Conservation (phyloP, 2,113 vertebrate species). For the Apaloderma vittatum region DNA sequence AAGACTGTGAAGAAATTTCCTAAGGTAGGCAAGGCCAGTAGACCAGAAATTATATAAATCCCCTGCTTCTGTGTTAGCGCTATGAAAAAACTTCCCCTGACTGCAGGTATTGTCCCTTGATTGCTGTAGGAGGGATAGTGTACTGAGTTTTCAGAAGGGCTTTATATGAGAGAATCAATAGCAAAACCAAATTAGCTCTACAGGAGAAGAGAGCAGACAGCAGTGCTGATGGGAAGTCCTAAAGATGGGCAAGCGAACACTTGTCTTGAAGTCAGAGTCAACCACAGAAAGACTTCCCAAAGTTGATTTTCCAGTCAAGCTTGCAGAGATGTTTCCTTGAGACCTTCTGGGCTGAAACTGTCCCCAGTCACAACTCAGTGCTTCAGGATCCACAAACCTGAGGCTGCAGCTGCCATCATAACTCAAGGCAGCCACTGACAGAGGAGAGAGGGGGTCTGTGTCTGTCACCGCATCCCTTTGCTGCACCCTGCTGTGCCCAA, state of each 20-base stretch:
- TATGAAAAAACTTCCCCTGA: background rate
- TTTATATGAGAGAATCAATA: background rate
- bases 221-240: background rate
- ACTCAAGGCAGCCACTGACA: background rate
- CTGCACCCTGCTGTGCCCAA: accelerated
- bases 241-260: background rate
- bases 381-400: background rate
- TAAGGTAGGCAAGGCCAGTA: background rate
- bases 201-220: background rate
- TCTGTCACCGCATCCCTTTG: background rate
- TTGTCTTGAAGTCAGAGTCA: background rate
- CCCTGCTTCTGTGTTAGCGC: background rate
- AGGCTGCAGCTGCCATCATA: background rate
- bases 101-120: background rate
- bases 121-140: background rate
- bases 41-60: background rate
- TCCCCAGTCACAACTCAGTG: background rate
- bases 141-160: background rate
- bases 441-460: background rate
- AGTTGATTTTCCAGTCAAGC: background rate
- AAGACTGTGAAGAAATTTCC: background rate
- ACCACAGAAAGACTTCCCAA: background rate
- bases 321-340: background rate
- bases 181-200: background rate
- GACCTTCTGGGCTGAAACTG: background rate